A percentile compares a stretch with the other conserved stretches of the same genome.
These are phyloP conservation scores for Sisor rabdophorus DNA, from an alignment of 2,113 vertebrate genomes.

Conservation along the genomic window DNA sequence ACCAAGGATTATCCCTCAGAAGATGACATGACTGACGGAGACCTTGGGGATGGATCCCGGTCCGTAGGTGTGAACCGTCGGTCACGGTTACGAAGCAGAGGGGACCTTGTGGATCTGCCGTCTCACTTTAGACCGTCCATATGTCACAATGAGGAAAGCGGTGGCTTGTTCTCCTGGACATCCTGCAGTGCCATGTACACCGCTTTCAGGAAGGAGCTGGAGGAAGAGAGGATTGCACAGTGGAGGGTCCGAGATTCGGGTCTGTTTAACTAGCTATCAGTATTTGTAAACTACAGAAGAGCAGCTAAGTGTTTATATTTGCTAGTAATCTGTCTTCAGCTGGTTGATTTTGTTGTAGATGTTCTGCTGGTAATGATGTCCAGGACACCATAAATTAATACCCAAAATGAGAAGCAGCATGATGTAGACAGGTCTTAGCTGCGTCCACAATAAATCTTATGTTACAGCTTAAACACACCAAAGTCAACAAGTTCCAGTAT, in stretches of 20 bases:
- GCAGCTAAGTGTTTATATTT: background rate
- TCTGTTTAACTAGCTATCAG: slow-evolving; percentile 48
- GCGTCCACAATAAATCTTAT: slow-evolving; percentile 22
- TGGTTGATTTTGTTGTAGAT: background rate
- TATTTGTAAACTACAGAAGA: background rate
- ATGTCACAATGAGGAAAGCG: slow-evolving; percentile 48
- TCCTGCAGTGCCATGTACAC: slow-evolving; percentile 46
- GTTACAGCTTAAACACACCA: slow-evolving; percentile 31
- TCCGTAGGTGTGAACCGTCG: slow-evolving; percentile 26
- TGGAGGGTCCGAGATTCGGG: slow-evolving; percentile 55
- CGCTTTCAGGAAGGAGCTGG: slow-evolving; percentile 20
- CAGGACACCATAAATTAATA: background rate
- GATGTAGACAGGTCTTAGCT: background rate
- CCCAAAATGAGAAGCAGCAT: background rate
- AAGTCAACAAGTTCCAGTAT: slow-evolving; percentile 40
- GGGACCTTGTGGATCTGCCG: slow-evolving; percentile 12
- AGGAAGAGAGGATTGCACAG: slow-evolving; percentile 24
- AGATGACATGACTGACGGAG: slow-evolving; percentile 82
- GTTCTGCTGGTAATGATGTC: background rate
- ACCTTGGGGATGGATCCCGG: slow-evolving; percentile 79
- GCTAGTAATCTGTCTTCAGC: background rate
- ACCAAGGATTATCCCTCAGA: slow-evolving; percentile 52
- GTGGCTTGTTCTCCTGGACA: slow-evolving; percentile 49
- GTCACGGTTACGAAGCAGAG: slow-evolving; percentile 8
- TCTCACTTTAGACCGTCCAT: slow-evolving; percentile 23